These are phyloP conservation scores for Gisinianus flammeolus DNA, from an alignment of 2,888 invertebrate species.

Conservation along the genomic window DNA sequence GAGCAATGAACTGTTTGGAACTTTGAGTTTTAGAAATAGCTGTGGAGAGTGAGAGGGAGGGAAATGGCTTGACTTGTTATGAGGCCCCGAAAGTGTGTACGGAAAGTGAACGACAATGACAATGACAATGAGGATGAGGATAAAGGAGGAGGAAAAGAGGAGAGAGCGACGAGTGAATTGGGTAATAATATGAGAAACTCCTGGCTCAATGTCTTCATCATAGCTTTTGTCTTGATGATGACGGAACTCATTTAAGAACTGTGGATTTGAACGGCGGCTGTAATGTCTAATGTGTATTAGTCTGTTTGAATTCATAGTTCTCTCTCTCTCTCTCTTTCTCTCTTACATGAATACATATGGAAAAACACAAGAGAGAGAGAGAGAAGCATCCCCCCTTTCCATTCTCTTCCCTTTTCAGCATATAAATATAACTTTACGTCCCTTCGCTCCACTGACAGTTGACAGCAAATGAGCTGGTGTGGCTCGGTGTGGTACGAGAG, in stretches of 20 bases:
- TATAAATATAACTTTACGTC: constrained; percentile 29
- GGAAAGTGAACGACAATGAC: background rate
- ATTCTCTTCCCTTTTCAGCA: background rate
- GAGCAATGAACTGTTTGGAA: too few relatives aligned
- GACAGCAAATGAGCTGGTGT: constrained; percentile 15
- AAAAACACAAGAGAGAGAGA: background rate
- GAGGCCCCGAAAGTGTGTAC: background rate
- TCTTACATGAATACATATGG: background rate
- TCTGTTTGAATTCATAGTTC: too few relatives aligned
- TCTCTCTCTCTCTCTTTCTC: background rate
- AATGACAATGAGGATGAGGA: background rate
- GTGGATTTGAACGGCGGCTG: background rate
- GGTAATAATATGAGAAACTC: constrained; percentile 13
- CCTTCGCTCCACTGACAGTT: constrained; percentile 19
- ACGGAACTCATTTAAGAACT: constrained; percentile 11
- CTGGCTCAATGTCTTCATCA: constrained; percentile 28
- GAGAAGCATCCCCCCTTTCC: background rate
- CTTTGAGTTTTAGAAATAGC: too few relatives aligned
- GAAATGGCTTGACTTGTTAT: too few relatives aligned
- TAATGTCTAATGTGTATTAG: too few relatives aligned
- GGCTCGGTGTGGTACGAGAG: background rate
- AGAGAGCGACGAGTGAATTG: constrained; percentile 26
- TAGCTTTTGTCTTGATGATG: constrained; percentile 30
- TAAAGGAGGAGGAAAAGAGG: background rate
- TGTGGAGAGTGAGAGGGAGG: too few relatives aligned